A percentile compares a stretch with the other conserved stretches of the same genome.
Conservation (phyloP, 2,113 vertebrate genomes). For the Trematomus loennbergii region DNA sequence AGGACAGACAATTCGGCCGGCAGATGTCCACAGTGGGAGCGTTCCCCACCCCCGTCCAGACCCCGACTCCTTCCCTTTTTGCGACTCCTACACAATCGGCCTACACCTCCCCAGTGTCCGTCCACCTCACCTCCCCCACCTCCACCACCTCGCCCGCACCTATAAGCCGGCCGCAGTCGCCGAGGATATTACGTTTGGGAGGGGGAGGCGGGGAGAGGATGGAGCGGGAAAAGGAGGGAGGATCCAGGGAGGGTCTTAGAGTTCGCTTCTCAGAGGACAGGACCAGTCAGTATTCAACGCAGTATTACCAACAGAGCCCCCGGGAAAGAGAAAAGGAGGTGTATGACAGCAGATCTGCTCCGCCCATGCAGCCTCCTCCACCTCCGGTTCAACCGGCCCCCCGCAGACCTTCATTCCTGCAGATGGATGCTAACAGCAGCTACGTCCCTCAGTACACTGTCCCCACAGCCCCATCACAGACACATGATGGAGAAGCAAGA, state of each 20-base stretch:
- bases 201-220: slow-evolving; percentile 72
- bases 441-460: slow-evolving; percentile 79
- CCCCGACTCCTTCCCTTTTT: slow-evolving; percentile 73
- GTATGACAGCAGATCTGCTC: slow-evolving; percentile 76
- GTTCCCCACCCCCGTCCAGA: slow-evolving; percentile 78
- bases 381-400: slow-evolving; percentile 77
- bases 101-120: slow-evolving; percentile 81
- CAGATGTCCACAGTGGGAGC: slow-evolving; percentile 82
- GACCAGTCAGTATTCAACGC: slow-evolving; percentile 75
- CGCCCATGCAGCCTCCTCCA: slow-evolving; percentile 64
- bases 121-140: slow-evolving; percentile 72
- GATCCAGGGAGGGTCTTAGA: slow-evolving; percentile 79
- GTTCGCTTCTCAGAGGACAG: slow-evolving; percentile 86
- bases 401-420: slow-evolving; percentile 81
- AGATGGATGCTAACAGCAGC: slow-evolving; percentile 77
- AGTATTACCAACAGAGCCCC: slow-evolving; percentile 71
- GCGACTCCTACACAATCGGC: slow-evolving; percentile 73
- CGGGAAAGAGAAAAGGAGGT: slow-evolving; percentile 71
- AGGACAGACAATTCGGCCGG: slow-evolving; percentile 83
- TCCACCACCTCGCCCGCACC: slow-evolving; percentile 76
- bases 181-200: slow-evolving; percentile 80
- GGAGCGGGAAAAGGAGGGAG: slow-evolving; percentile 76
- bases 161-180: slow-evolving; percentile 82
- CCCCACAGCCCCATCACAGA: slow-evolving; percentile 65
- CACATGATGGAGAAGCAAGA: slow-evolving; percentile 58